Evolutionary conservation across 2,888 invertebrate genomes (phyloP), one percentile per base, ranked within the genome.

Genomic region (Polyploca ridens): DNA sequence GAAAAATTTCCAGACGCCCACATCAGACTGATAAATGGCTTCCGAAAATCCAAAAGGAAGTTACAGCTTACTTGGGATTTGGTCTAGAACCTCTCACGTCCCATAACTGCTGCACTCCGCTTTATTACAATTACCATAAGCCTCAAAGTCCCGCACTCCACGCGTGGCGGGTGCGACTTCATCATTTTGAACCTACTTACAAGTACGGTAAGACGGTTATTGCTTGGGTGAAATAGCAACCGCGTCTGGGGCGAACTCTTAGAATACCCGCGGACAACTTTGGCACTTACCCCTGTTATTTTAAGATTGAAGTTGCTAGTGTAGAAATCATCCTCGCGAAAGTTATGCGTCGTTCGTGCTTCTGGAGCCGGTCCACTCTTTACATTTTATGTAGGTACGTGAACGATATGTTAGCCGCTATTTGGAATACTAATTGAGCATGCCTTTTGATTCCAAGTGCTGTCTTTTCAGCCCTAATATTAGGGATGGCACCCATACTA

Each of bases 11-110:
- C 92, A 94, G 93, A 92, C 94, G 90, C 92, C 84, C 91, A 90
- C 93, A 93, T 93, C 93, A 93, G 93, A 94, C 94, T 94, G 94
- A 94, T 94, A 94, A 94, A 94, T 94, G 94, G 94, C 94, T 94
- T 94, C 94, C 94, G 93, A 94, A 94, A 94, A 94, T 94, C 94
- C 94, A 94, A 94, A 94, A 94, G 94, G 94, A 94, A 94, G 94
- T 94, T 94, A 94, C 94, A 94, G 94, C 94, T 94, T 94, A 94
- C 90, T 92, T 87, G 93, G 94, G 94, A 94, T 94, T 94, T 94
- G 92, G 94, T 93, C 94, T 93, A 93, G 94, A 94, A 93, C 93
- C 94, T 94, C 94, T 93, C 93, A 93, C 93, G 93, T 93, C 89
- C 93, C 93, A 93, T 94, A 94, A 94, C 93, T 93, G 93, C 92